phyloP scores from a whole-genome alignment of 2,888 invertebrate genomes.

The Tetranychus truncatus region DNA sequence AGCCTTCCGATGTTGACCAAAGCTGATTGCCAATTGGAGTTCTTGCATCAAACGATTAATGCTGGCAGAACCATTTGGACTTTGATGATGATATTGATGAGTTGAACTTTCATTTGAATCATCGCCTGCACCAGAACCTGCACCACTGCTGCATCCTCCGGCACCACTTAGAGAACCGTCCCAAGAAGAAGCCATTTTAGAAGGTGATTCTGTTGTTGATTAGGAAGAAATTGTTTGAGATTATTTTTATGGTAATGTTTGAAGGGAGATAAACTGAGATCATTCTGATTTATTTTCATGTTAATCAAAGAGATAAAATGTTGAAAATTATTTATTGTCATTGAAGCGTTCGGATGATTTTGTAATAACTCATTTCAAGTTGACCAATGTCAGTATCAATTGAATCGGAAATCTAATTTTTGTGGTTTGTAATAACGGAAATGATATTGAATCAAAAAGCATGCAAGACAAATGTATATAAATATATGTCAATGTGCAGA shows the following conservation, averaged over 20 bases:
- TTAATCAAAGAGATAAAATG: neutral
- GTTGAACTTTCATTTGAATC: neutral
- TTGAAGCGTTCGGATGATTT: too few relatives aligned
- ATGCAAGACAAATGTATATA: neutral
- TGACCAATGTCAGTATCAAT: neutral
- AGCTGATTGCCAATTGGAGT: conserved; percentile 56
- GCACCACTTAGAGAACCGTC: neutral
- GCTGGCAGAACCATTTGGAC: neutral
- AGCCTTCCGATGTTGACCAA: conserved; percentile 54
- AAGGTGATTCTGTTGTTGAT: neutral
- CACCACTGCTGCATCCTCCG: too few relatives aligned
- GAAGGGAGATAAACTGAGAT: too few relatives aligned
- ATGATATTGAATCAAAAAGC: conserved; percentile 5
- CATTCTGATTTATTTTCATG: neutral
- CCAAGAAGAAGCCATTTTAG: neutral
- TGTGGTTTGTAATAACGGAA: neutral
- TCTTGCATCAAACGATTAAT: conserved; percentile 31
- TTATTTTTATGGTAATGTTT: neutral
- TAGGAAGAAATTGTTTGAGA: neutral
- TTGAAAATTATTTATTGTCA: too few relatives aligned
- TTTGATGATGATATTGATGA: neutral
- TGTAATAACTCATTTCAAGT: neutral
- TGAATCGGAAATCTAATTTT: conserved; percentile 5
- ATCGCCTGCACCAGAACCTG: neutral
- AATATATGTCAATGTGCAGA: neutral